These are phyloP conservation scores for Pomatorhinus ruficollis DNA, from an alignment of 2,113 vertebrate species.

Conservation along the genomic window DNA sequence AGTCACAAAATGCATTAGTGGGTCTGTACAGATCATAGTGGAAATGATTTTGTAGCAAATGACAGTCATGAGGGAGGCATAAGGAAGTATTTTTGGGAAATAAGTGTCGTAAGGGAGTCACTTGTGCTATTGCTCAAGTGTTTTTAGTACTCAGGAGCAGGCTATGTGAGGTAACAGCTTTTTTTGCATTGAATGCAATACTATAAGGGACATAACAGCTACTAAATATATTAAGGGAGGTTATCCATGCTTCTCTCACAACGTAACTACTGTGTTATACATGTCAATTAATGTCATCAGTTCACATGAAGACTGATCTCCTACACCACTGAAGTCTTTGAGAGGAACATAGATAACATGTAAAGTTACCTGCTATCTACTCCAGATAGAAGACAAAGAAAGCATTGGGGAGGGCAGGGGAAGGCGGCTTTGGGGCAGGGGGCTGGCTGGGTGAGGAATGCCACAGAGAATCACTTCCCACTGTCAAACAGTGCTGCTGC, in stretches of 20 bases:
- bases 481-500: not conserved
- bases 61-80: conserved; percentile 22
- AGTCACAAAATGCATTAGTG: conserved; percentile 19
- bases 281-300: not conserved
- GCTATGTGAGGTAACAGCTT: not conserved
- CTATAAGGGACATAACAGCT: not conserved
- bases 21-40: not conserved
- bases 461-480: fast-evolving
- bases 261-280: not conserved
- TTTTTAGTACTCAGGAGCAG: conserved; percentile 5
- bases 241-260: not conserved
- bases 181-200: not conserved
- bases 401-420: not conserved
- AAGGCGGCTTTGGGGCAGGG: not conserved
- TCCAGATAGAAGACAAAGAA: not conserved
- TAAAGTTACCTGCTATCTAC: not conserved
- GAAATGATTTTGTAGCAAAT: conserved; percentile 42
- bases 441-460: fast-evolving
- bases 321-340: not conserved
- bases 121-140: not conserved
- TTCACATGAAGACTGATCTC: not conserved
- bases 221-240: not conserved
- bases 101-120: conserved; percentile 32
- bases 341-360: not conserved
- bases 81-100: conserved; percentile 36